Evolutionary conservation across 2,888 invertebrate genomes (phyloP), one percentile per base, ranked within the genome.

Genomic region (Drosophila nr. perissopoda): DNA sequence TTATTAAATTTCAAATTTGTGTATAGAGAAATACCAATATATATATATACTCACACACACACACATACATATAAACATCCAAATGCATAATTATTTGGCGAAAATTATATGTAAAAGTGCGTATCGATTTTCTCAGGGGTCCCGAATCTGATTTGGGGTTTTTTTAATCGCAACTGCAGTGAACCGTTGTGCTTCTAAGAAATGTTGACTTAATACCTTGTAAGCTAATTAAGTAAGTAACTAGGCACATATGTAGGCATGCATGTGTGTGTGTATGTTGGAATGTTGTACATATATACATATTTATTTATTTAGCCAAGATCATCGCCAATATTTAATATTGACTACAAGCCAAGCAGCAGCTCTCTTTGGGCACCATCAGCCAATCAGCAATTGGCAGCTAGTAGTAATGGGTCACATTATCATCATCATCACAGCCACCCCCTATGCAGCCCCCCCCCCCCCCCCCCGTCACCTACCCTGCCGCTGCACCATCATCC

Each of bases 291-390:
- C 38, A 49, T 51, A 25, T n/a, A 34, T 34, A 25, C 31, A 34
- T n/a, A n/a, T 36, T 21, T n/a, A 25, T 25, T 48, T 49, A n/a
- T 38, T 36, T 42, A 29, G 21, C 48, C 58, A 54, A 59, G 69
- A 69, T 69, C 69, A 59, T 67, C n/a, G 53, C 21, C 21, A 21
- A 45, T 13, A 36, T 52, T 48, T 36, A 51, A 29, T 65, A 52
- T 36, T n/a, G 29, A 49, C 27, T n/a, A 49, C 25, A 10, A 11
- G 13, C n/a, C 51, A 29, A 34, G 13, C 45, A 45, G 21, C 21
- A 45, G 21, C 13, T 16, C 45, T 45, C 13, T 7, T 25, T 27
- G 18, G 10, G 18, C 29, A 31, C 13, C 27, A 29, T 29, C 45
- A 45, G 45, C 45, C 45, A 45, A 16, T 45, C 45, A 54, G 16